A percentile compares a stretch with the other conserved stretches of the same genome.
These are phyloP conservation scores for Capreolus pygargus DNA, from an alignment of 2,113 vertebrate genomes.

Conservation along the genomic window DNA sequence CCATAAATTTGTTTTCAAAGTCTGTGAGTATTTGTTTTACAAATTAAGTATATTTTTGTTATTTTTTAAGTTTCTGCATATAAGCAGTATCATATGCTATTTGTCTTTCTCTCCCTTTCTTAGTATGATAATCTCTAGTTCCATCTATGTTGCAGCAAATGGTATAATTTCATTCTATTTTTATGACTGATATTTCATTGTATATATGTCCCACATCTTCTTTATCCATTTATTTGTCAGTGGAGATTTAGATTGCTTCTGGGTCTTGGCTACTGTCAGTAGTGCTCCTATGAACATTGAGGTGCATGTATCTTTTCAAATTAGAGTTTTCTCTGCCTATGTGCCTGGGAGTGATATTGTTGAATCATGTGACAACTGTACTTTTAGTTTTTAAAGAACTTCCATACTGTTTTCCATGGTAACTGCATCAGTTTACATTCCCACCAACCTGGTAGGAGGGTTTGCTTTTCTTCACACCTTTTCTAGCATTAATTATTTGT, in stretches of 20 bases:
- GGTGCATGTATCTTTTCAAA: neutral
- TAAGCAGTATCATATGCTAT: neutral
- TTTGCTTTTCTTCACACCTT: neutral
- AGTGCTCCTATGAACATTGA: neutral
- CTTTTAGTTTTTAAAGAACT: neutral
- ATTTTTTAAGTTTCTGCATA: neutral
- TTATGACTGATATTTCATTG: neutral
- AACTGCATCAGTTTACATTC: neutral
- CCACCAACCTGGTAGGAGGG: neutral
- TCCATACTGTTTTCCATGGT: neutral
- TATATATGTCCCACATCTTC: neutral
- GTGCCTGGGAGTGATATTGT: neutral
- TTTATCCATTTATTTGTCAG: neutral
- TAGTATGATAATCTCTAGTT: neutral
- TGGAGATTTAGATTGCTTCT: neutral
- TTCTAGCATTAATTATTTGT: neutral
- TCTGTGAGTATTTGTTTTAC: neutral
- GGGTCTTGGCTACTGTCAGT: neutral
- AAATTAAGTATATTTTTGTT: neutral
- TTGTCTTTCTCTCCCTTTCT: neutral
- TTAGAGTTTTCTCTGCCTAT: neutral
- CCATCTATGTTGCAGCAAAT: neutral
- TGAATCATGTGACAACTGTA: neutral
- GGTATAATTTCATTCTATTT: neutral
- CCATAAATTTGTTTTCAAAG: neutral